Percentiles rank a stretch among this genome's conserved stretches.
Conservation (phyloP, 2,888 invertebrate species). For the Coecobrya sp. region DNA sequence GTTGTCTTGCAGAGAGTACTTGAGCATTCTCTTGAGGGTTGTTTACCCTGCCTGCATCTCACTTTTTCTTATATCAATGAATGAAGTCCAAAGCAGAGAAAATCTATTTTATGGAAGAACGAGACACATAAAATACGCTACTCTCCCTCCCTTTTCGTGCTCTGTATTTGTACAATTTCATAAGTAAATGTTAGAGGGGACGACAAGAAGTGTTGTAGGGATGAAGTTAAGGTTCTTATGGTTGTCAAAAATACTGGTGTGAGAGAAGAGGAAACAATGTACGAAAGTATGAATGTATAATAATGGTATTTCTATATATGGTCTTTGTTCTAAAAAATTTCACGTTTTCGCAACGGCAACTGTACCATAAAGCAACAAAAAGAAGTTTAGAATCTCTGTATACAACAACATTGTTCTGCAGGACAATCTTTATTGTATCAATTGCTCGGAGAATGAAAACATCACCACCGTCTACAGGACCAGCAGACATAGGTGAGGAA, state of each 20-base stretch:
- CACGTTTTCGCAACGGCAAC: not conserved
- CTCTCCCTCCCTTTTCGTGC: constrained; percentile 74
- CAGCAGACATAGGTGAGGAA: not conserved
- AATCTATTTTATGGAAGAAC: constrained; percentile 76
- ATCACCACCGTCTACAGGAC: not conserved
- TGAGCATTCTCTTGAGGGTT: constrained; percentile 75
- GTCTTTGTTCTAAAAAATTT: not conserved
- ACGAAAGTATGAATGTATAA: constrained; percentile 18
- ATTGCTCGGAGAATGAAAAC: constrained; percentile 61
- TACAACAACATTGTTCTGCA: not conserved
- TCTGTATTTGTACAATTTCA: constrained; percentile 65
- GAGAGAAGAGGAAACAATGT: constrained; percentile 54
- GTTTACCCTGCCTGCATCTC: constrained; percentile 58
- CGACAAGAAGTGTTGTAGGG: constrained; percentile 5
- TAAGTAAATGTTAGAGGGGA: constrained; percentile 59
- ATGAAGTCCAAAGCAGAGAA: constrained; percentile 63
- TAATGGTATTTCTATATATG: not conserved
- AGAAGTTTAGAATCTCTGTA: not conserved
- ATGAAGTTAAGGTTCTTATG: constrained; percentile 63
- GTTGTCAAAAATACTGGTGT: constrained; percentile 67
- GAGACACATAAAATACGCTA: constrained; percentile 72
- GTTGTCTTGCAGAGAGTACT: constrained; percentile 66
- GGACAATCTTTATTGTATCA: constrained; percentile 61
- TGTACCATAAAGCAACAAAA: not conserved
- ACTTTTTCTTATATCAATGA: constrained; percentile 47